Conservation (phyloP, 2,797 vertebrate species). For the Esox lucius region DNA sequence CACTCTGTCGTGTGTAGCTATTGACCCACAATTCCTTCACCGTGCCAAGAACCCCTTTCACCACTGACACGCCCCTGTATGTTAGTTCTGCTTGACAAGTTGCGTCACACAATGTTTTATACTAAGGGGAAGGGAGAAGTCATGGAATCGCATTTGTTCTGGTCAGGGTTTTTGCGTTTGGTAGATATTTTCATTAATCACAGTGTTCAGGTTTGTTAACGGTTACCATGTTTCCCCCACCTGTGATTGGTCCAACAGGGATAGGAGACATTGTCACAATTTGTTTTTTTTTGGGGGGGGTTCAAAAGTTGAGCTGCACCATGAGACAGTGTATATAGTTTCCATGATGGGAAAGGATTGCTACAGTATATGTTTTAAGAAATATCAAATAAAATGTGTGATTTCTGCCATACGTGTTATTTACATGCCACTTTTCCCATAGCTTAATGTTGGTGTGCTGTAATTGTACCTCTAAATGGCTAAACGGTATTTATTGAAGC, state of each 20-base stretch:
- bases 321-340: slow-evolving; percentile 79
- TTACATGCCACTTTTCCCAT: slow-evolving; percentile 32
- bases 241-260: slow-evolving; percentile 40
- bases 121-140: slow-evolving; percentile 1
- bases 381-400: slow-evolving; percentile 88
- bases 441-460: not conserved
- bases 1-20: slow-evolving; percentile 55
- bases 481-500: not conserved
- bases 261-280: slow-evolving; percentile 44
- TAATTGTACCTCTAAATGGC: not conserved
- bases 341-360: slow-evolving; percentile 80
- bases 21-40: slow-evolving; percentile 34
- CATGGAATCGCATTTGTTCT: slow-evolving; percentile 21
- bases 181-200: slow-evolving; percentile 70
- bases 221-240: not conserved
- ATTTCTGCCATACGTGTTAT: slow-evolving; percentile 79
- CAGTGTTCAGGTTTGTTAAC: slow-evolving; percentile 78
- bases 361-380: slow-evolving; percentile 78
- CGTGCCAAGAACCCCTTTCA: slow-evolving; percentile 46
- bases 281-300: slow-evolving; percentile 20
- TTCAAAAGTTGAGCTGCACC: slow-evolving; percentile 75
- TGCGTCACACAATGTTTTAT: slow-evolving; percentile 14
- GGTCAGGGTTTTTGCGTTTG: slow-evolving; percentile 42
- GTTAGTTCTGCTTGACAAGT: slow-evolving; percentile 41
- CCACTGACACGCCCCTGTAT: not conserved